Conservation (phyloP, 2,888 invertebrate species). For the Odontothrips loti region DNA sequence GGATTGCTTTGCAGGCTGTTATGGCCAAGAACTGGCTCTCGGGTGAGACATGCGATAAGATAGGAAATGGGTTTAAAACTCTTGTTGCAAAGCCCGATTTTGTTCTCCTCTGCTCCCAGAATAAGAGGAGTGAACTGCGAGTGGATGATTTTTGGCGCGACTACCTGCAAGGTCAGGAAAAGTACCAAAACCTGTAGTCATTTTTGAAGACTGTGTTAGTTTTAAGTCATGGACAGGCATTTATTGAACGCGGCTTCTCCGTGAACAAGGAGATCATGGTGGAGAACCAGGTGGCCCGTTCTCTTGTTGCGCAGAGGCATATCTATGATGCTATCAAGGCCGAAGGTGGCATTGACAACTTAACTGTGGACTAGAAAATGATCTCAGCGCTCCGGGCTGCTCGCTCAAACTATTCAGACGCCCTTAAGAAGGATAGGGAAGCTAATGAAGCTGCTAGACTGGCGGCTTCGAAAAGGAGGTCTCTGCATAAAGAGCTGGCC, state of each 20-base stretch:
- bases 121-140: background rate
- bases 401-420: slow-evolving; percentile 33
- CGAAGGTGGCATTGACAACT: slow-evolving; percentile 35
- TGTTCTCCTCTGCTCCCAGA: too few species aligned
- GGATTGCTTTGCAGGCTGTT: background rate
- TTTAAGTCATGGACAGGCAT: slow-evolving; percentile 39
- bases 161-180: background rate
- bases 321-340: slow-evolving; percentile 37
- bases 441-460: background rate
- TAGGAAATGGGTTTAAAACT: background rate
- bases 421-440: background rate
- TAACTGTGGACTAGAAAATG: slow-evolving; percentile 35
- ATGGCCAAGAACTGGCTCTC: background rate
- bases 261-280: slow-evolving; percentile 38
- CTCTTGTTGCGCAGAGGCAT: slow-evolving; percentile 37
- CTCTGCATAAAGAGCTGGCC: background rate
- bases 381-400: slow-evolving; percentile 37
- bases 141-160: background rate
- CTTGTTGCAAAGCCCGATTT: background rate
- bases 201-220: slow-evolving; percentile 36
- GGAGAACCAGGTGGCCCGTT: slow-evolving; percentile 37
- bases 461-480: background rate
- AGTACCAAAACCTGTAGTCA: background rate
- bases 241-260: slow-evolving; percentile 39
- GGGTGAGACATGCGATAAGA: background rate